Base-by-base conservation (phyloP, 2,888 invertebrate species). In the Synanthedon myopaeformis region DNA sequence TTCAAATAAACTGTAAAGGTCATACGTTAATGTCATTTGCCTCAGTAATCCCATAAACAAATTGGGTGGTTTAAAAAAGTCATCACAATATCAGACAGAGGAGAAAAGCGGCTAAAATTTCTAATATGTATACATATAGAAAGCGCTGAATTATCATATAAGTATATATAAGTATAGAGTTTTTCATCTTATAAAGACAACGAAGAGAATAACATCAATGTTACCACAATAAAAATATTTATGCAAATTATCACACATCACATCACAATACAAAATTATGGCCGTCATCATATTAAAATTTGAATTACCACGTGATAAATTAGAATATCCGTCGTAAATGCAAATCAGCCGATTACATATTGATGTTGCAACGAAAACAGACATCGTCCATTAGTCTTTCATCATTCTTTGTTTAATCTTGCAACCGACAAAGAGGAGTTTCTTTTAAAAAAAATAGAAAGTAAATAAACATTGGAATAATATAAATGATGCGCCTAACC, bases 401-500 rank as follows among this genome's bases (percentile, higher is more conserved):
- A 79, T 76, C 74, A 76, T 81, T 81, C 81, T 84, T 85, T 85
- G 84, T 84, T 84, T 82, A 69, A 76, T 74, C 76, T 74, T 71
- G 63, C 74, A 70, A 72, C 72, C 78, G 79, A 74, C 75, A 72
- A 74, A 74, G 75, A 72, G 74, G 74, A 72, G 72, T 64, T 68
- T 70, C 68, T 72, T 78, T 80, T 81, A 82, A 69, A 81, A 70
- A 81, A 76, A 69, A 81, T n/a, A n/a, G 69, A 81, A 76, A 79
- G 71, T 77, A 82, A 79, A 81, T 80, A 84, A 82, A 84, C 81
- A 80, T 78, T 69, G 78, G 74, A 79, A 82, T 79, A 84, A 85
- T 85, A 86, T 85, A 83, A 87, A 86, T 83, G 83, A 86, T 82
- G 79, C 79, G 74, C 71, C 81, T 83, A 83, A 85, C 81, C 72